Evolutionary conservation across 2,888 invertebrate species (phyloP), one percentile per base, ranked within the genome.

Genomic region (Caenorhabditis angaria): DNA sequence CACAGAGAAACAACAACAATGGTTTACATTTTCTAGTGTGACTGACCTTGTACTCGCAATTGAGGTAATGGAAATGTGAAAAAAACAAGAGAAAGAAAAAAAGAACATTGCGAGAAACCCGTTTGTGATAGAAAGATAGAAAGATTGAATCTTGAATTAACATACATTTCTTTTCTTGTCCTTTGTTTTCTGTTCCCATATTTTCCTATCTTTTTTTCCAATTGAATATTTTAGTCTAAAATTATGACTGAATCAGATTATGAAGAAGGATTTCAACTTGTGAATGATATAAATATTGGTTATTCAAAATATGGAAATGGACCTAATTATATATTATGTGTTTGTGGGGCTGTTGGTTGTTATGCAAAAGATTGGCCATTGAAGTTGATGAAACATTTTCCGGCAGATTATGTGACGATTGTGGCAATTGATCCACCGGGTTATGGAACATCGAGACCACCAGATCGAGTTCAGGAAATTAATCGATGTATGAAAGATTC

Each of bases 391-490:
- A 72, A 81, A 18, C 76, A 82, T n/a, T 86, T 87, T 53, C 83
- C 87, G 25, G 80, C 83, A 0, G 70, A 74, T 4, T 32, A 77
- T 14, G 78, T 79, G n/a, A 87, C 86, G 1, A 80, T 86, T n/a
- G 65, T 86, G 18, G 81, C 81, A 63, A 86, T 86, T 41, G 86
- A 86, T 69, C 86, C 86, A 10, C 86, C 86, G 0, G 86, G 86
- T 1, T 86, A 83, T 53, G 84, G 66, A 55, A 68, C 65, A n/a
- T 66, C 65, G 1, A 32, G 83, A 8, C 86, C 86, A 1, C 85
- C 86, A 51, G 85, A 86, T 41, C 71, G 86, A 25, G 72, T 76
- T 24, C 86, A 86, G 63, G 85, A 85, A 66, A 82, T 86, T 22
- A 78, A 80, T 56, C 76, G 85, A 41, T 85, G 85, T 66, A 81